These are phyloP conservation scores for Sebastes fasciatus DNA, from an alignment of 2,113 vertebrate species.

Conservation along the genomic window DNA sequence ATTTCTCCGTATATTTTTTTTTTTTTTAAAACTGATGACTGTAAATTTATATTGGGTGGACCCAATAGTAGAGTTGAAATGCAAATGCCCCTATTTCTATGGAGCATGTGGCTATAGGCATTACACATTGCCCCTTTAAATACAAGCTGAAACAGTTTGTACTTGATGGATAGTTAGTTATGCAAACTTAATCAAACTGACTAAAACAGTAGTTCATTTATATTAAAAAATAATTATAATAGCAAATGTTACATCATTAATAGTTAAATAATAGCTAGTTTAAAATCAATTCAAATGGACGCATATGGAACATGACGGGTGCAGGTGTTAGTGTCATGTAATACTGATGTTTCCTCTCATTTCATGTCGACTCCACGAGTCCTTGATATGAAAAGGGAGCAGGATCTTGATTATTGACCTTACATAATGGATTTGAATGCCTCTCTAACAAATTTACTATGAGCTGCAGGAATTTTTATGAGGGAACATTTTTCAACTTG, in stretches of 20 bases:
- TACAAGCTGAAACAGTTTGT: too few species aligned
- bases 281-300: neutral
- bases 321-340: neutral
- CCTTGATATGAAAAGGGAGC: neutral
- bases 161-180: too few species aligned
- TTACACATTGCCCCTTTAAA: too few species aligned
- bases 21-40: too few species aligned
- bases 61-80: too few species aligned
- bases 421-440: neutral
- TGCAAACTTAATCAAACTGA: too few species aligned
- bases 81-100: too few species aligned
- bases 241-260: neutral
- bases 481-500: slow-evolving; percentile 10
- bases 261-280: neutral
- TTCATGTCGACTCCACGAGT: neutral
- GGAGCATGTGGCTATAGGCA: too few species aligned
- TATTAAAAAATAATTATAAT: neutral
- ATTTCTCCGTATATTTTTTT: too few species aligned
- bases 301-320: neutral
- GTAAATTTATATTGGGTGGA: too few species aligned
- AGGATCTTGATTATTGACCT: neutral
- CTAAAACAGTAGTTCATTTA: neutral
- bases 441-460: neutral
- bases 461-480: slow-evolving; percentile 13
- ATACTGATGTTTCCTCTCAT: neutral